These are phyloP conservation scores for Mionectes macconnelli DNA, from an alignment of 2,113 vertebrate species.

Conservation along the genomic window DNA sequence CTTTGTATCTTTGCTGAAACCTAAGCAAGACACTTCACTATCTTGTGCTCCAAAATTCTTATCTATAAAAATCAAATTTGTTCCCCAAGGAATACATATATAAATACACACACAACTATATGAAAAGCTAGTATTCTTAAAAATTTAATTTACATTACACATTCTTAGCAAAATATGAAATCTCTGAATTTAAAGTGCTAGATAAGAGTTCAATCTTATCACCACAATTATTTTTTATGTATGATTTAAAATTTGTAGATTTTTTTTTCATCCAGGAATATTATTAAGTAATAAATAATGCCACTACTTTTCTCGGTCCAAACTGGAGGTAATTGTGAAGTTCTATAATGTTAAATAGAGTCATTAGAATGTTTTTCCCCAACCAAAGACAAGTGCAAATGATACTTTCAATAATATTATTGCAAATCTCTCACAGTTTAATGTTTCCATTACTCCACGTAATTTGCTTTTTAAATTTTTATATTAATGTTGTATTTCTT, in stretches of 20 bases:
- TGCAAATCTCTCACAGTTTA: neutral
- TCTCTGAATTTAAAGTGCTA: neutral
- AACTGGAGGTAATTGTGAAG: neutral
- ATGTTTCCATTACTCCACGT: neutral
- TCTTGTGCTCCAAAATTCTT: neutral
- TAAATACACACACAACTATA: neutral
- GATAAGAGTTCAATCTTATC: neutral
- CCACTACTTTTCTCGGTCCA: neutral
- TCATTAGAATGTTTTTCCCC: neutral
- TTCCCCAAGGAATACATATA: neutral
- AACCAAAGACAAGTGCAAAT: neutral
- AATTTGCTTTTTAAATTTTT: neutral
- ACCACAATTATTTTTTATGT: neutral
- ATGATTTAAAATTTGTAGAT: neutral
- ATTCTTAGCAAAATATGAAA: neutral
- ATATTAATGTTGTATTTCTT: neutral
- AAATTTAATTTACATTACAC: neutral
- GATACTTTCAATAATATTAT: neutral
- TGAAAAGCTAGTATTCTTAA: neutral
- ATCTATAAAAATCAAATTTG: neutral
- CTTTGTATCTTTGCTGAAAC: neutral
- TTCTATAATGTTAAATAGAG: neutral
- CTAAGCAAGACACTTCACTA: neutral
- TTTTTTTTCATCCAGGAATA: neutral
- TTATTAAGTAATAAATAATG: neutral